phyloP scores from a whole-genome alignment of 2,113 vertebrate species.

The Maccullochella peelii region DNA sequence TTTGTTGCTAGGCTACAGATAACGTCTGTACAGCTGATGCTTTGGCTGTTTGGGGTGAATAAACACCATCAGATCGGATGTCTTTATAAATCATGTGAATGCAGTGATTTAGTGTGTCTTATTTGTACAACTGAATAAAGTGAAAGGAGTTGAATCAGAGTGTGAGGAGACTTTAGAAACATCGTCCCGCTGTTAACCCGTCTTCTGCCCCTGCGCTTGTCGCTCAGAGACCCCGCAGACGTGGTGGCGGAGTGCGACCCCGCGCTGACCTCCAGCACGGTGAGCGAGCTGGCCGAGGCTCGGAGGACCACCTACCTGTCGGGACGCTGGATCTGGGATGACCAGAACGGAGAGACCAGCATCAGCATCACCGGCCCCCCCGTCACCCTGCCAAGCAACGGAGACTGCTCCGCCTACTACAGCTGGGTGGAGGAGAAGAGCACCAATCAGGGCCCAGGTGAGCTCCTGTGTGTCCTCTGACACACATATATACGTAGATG shows the following conservation, averaged over 20 bases:
- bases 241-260: conserved; percentile 89
- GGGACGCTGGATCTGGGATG: conserved; percentile 97
- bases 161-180: too few relatives aligned
- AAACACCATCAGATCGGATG: too few relatives aligned
- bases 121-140: too few relatives aligned
- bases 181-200: accelerated
- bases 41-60: too few relatives aligned
- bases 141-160: too few relatives aligned
- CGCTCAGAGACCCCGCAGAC: conserved; percentile 91
- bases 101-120: too few relatives aligned
- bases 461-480: conserved; percentile 5
- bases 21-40: too few relatives aligned
- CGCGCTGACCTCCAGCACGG: conserved; percentile 95
- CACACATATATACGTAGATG: too few relatives aligned
- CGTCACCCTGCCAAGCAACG: conserved; percentile 93
- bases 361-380: conserved; percentile 93
- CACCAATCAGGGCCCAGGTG: conserved; percentile 93
- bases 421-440: conserved; percentile 88
- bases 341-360: conserved; percentile 97
- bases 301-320: conserved; percentile 96
- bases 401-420: conserved; percentile 97
- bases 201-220: not conserved
- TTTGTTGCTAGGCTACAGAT: too few relatives aligned
- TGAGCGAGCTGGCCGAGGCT: conserved; percentile 96
- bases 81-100: too few relatives aligned